These are phyloP conservation scores for Penaeus chinensis DNA, from an alignment of 1,140 invertebrate species.

Conservation along the genomic window DNA sequence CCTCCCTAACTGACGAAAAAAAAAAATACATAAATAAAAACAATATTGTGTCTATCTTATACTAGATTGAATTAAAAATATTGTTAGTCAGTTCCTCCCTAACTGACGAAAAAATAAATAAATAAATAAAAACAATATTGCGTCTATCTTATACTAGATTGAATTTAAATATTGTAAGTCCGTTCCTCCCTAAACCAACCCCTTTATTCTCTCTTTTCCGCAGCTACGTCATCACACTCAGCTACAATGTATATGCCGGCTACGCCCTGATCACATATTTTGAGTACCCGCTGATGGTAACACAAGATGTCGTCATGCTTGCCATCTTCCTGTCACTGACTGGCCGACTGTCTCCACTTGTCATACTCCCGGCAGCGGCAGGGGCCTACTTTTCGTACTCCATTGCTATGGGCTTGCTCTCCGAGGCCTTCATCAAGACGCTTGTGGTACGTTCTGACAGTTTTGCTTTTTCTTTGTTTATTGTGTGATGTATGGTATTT, in stretches of 20 bases:
- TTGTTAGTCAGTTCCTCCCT: no score
- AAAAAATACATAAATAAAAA: no score
- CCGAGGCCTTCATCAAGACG: slow-evolving; percentile 39
- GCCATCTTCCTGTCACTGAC: slow-evolving; percentile 38
- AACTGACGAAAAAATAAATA: no score
- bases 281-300: slow-evolving; percentile 45
- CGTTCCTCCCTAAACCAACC: background rate
- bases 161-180: no score
- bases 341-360: slow-evolving; percentile 32
- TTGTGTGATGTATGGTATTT: no score
- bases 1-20: no score
- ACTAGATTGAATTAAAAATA: no score
- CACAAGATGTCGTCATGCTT: slow-evolving; percentile 49
- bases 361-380: slow-evolving; percentile 25
- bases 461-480: background rate
- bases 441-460: slow-evolving; percentile 31
- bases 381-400: slow-evolving; percentile 39
- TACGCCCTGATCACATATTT: slow-evolving; percentile 43
- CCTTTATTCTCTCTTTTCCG: background rate
- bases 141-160: no score
- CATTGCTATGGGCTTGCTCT: slow-evolving; percentile 30
- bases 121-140: no score
- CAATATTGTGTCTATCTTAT: no score
- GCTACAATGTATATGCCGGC: slow-evolving; percentile 47
- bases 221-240: slow-evolving; percentile 50